Base-by-base conservation (phyloP, 2,888 invertebrate species). In the Ecliptopera silaceata region DNA sequence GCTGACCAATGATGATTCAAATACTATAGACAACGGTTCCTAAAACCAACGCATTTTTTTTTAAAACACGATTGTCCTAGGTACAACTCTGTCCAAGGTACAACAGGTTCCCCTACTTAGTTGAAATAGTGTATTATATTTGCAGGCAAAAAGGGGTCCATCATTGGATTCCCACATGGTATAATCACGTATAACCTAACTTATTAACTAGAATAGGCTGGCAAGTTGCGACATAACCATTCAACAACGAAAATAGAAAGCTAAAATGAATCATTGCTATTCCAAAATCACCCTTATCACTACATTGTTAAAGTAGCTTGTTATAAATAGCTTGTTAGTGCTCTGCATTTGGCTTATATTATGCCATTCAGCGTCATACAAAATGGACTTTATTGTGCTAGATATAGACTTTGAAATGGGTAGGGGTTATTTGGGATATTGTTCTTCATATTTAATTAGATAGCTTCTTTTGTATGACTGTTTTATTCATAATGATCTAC, bases 211-310 rank as follows among this genome's bases (percentile, higher is more conserved):
- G 18, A 20, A 32, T 32, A 12, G 8, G 26, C 26, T 26, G 26
- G 6, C 26, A 26, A 26, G 6, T 26, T 26, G 8, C 45, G 12
- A 12, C 15, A n/a, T 34, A 34, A 34, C 34, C 34, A 5, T 34
- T 31, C 10, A 38, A 38, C 15, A 38, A 38, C 38, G 38, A 38
- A 38, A 38, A 38, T 38, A 38, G 38, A 17, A 15, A 38, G 38
- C 17, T 26, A 26, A 17, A 5, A 6, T 5, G 3, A 8, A 1
- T 2, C n/a, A 8, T 13, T 29, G 22, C 12, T 32, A 18, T 20
- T 50, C 22, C 4, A 50, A 42, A 22, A 32, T 11, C 42, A 34
- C 41, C 42, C 42, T 10, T 50, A 34, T 34, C 8, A 22, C 20
- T 12, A 26, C 41, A 1, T 3, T 8, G 4, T 4, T 42, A 50